Conservation (phyloP, 35 echinoderm and acorn worm species). For the Strongylocentrotus purpuratus region DNA sequence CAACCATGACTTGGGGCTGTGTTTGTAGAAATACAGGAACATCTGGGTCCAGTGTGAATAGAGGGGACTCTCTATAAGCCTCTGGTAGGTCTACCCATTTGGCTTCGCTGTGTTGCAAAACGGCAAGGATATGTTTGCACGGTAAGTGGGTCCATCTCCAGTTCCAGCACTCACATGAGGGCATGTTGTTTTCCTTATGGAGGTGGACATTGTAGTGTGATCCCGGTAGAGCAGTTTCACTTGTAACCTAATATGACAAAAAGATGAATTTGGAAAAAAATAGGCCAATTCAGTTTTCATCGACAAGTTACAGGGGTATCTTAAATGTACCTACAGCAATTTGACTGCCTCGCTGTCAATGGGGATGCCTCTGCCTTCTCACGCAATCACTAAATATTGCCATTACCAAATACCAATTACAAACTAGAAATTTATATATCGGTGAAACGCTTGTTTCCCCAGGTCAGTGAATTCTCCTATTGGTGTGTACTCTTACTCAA, state of each 20-base stretch:
- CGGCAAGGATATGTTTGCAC: constrained; percentile 1
- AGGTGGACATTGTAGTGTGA: constrained; percentile 19
- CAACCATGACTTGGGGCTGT: constrained; percentile 2
- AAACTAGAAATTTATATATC: too few relatives aligned
- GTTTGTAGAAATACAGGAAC: constrained; percentile 1
- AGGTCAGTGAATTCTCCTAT: too few relatives aligned
- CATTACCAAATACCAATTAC: too few relatives aligned
- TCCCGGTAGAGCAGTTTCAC: constrained; percentile 7
- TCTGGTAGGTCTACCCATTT: constrained; percentile 18
- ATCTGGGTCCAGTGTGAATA: constrained; percentile 20
- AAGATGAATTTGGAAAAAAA: neutral
- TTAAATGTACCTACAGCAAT: too few relatives aligned
- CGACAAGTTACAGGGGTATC: too few relatives aligned
- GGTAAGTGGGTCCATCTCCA: constrained; percentile 6
- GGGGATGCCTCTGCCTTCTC: too few relatives aligned
- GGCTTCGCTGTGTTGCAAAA: constrained; percentile 11
- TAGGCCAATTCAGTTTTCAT: neutral
- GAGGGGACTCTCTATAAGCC: neutral
- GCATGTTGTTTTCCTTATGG: constrained; percentile 1
- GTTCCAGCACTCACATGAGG: constrained; percentile 5
- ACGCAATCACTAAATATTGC: too few relatives aligned
- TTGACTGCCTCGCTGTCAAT: too few relatives aligned
- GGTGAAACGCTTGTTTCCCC: too few relatives aligned
- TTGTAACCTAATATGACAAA: neutral
- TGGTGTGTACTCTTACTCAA: too few relatives aligned